Percentiles rank a stretch among this genome's conserved stretches.
These are phyloP conservation scores for Drosophila incognita DNA, from an alignment of 2,888 invertebrate genomes.

Conservation along the genomic window DNA sequence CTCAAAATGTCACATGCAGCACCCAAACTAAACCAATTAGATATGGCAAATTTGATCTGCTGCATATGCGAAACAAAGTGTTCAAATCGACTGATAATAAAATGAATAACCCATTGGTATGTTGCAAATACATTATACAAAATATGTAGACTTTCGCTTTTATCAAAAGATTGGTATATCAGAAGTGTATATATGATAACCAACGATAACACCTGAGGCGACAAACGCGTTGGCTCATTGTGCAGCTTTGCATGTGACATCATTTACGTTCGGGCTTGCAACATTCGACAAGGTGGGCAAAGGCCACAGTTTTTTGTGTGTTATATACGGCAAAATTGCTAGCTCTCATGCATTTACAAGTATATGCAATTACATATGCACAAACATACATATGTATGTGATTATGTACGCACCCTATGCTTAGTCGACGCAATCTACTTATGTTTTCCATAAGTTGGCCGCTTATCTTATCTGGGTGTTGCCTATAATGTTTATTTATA, in stretches of 20 bases:
- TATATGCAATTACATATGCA: neutral
- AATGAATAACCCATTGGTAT: neutral
- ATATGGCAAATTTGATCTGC: neutral
- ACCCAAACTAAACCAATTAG: neutral
- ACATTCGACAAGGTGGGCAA: conserved; percentile 23
- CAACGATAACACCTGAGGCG: neutral
- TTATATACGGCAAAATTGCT: conserved; percentile 8
- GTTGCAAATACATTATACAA: neutral
- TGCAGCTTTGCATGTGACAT: conserved; percentile 16
- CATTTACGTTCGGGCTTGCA: conserved; percentile 8
- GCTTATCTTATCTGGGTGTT: conserved; percentile 41
- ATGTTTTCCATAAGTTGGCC: conserved; percentile 7
- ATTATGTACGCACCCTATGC: neutral
- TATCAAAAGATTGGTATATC: neutral
- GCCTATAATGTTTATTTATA: conserved; percentile 35
- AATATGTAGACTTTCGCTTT: conserved; percentile 4
- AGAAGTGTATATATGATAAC: conserved; percentile 9
- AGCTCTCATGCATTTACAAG: neutral
- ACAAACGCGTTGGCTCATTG: neutral
- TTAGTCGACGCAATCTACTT: neutral
- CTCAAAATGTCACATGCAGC: neutral
- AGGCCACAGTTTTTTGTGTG: conserved; percentile 15
- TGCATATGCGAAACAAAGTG: neutral
- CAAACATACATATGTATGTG: neutral
- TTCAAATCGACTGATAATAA: neutral